Evolutionary conservation across 2,888 invertebrate genomes (phyloP), one percentile per base, ranked within the genome.

Genomic region (Machimus atricapillus): DNA sequence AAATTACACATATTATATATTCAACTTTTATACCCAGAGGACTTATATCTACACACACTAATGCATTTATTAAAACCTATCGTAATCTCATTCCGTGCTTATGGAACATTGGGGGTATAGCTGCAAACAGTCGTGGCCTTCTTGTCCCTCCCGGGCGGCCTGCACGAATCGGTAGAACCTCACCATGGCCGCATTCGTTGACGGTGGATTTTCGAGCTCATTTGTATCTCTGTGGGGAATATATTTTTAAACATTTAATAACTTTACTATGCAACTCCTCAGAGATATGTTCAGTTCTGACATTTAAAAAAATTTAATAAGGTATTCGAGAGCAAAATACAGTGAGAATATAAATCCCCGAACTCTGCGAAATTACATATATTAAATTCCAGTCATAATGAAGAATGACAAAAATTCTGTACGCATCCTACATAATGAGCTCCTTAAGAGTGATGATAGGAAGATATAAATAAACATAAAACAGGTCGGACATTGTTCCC

Each of bases 111-210:
- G 92, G 1, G 96, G 94, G 91, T 96, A 97, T 1, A 95, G 91
- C 88, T 93, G 91, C 1, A 94, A 90, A 90, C 97, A 97, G 90
- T 97, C 96, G 89, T 95, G 95, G 90, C 95, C 95, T 89, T 97
- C 96, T 91, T 97, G 97, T 0, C 97, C 97, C 90, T 96, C 95
- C 89, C 97, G 94, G 0, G 97, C 97, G 0, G 97, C 96, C 91
- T 95, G 96, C 5, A 97, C 95, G 90, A 97, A 96, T 90, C 94
- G 94, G 92, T 96, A 96, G 92, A 97, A 97, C 87, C 95, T 94
- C 37, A 96, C 92, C 27, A 96, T 96, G 87, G 95, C 95, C 89
- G 94, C 94, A 92, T 96, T 97, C 87, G 95, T 95, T 86, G 93
- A 91, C 2, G 94, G 94, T 16, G 95, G 95, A 88, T 95, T 95